Percentiles rank a stretch among this genome's conserved stretches.
Conservation (phyloP, 2,888 invertebrate genomes). For the Merodon equestris region DNA sequence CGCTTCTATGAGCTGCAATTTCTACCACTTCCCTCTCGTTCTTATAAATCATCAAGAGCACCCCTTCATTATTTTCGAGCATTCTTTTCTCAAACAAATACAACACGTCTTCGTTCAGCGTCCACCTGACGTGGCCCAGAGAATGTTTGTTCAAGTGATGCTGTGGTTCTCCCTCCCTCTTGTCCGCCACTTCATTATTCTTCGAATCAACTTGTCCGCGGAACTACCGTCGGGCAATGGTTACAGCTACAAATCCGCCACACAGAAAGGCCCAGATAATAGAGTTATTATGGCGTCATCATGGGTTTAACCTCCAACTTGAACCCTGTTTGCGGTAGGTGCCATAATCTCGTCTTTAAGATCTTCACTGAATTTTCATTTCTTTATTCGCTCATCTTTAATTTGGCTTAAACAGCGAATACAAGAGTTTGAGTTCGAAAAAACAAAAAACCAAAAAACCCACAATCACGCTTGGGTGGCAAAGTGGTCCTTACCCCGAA, state of each 20-base stretch:
- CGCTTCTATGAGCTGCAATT: constrained; percentile 19
- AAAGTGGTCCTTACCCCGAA: constrained; percentile 55
- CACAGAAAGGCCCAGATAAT: constrained; percentile 44
- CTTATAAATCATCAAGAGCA: constrained; percentile 14
- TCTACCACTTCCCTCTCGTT: constrained; percentile 17
- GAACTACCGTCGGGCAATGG: constrained; percentile 26
- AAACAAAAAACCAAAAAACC: constrained; percentile 18
- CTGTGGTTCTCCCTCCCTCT: constrained; percentile 33
- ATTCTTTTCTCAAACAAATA: neutral
- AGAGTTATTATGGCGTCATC: constrained; percentile 68
- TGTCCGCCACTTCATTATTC: constrained; percentile 10
- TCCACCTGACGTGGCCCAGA: constrained; percentile 55
- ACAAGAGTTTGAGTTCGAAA: constrained; percentile 12
- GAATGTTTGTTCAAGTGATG: constrained; percentile 57
- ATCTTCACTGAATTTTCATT: constrained; percentile 65
- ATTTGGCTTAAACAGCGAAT: constrained; percentile 42
- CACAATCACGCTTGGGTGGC: constrained; percentile 66
- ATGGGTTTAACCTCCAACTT: constrained; percentile 67
- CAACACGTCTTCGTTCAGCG: constrained; percentile 5
- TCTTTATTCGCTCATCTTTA: constrained; percentile 69
- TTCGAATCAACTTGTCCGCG: constrained; percentile 44
- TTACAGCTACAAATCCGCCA: constrained; percentile 7
- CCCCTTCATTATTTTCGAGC: constrained; percentile 18
- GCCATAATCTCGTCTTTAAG: constrained; percentile 66
- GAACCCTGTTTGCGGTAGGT: constrained; percentile 68